phyloP scores from a whole-genome alignment of 2,888 invertebrate species.

The Pachycephus smyrnensis region DNA sequence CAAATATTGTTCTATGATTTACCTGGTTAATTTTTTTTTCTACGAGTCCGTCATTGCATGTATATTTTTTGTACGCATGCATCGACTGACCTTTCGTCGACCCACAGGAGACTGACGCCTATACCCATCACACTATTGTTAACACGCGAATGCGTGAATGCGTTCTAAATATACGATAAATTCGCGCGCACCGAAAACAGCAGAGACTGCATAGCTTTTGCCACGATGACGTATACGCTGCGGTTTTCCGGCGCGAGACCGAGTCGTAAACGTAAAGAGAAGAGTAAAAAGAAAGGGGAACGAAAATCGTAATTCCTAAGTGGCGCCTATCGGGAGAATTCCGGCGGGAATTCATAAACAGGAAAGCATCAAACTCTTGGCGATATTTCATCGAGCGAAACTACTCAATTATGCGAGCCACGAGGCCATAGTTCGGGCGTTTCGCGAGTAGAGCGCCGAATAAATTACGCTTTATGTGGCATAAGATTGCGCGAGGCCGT shows the following conservation, averaged over 20 bases:
- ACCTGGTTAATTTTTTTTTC: not conserved
- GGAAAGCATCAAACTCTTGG: not conserved
- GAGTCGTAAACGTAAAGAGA: too few species aligned
- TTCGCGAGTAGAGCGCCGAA: slow-evolving; percentile 11
- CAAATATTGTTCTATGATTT: not conserved
- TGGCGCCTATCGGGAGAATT: not conserved
- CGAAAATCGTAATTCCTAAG: not conserved
- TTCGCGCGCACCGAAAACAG: not conserved
- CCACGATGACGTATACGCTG: not conserved
- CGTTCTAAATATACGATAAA: not conserved
- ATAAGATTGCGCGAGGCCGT: slow-evolving; percentile 19
- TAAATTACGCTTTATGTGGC: slow-evolving; percentile 27
- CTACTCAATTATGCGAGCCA: not conserved
- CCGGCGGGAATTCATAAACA: not conserved
- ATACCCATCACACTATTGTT: too few species aligned
- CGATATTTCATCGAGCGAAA: slow-evolving; percentile 5
- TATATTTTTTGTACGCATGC: too few species aligned
- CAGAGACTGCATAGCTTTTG: not conserved
- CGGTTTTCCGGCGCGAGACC: not conserved
- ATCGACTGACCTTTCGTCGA: too few species aligned
- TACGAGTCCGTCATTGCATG: not conserved
- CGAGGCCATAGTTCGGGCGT: not conserved
- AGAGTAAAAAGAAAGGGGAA: not conserved
- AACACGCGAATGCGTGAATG: not conserved
- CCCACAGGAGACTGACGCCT: too few species aligned